Base-by-base conservation (phyloP, 2,113 vertebrate genomes). In the Cyprinus carpio region DNA sequence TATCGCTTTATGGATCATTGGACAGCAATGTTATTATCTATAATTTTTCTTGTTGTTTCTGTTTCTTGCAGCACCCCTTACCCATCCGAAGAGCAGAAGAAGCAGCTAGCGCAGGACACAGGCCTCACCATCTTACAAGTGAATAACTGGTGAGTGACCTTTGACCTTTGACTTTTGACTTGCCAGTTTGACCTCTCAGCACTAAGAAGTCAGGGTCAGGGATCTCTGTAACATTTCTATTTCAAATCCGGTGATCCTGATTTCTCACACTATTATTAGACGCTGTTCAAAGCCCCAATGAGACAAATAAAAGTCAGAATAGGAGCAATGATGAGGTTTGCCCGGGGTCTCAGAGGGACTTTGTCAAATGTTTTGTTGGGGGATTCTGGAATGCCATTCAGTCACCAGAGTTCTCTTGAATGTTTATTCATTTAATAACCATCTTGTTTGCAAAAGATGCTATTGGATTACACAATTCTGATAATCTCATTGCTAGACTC, bases 121-220 rank as follows among this genome's bases (percentile, higher is more conserved):
- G 93, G 93, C 11, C 93, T 94, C 77, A 94, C 93, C 77, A 94
- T 94, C 69, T 90, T 94, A 23, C 93, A 94, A 86, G 93, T 94
- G 37, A 94, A 94, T 88, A 94, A 94, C 92, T 94, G 93, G 93
- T 94, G 75, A 88, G 91, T 85, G 7, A 81, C 75, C 67, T 80
- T 72, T 64, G 16, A 78, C 62, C 64, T 23, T 37, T 74, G 20
- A 67, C 25, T 82, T 69, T 69, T 82, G 80, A 79, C 65, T 72
- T 58, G 31, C 49, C 65, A 83, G 40, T 31, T 64, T 60, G 76
- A 58, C 54, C 64, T 46, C 76, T 72, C 64, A 46, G 51, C 23
- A 83, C 29, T 34, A 31, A 51, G 56, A 69, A 76, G 75, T 76
- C 75, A 81, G 43, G 62, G 62, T 67, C 54, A 20, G 58, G 37